Conservation (phyloP, 2,797 vertebrate species). For the Periophthalmus magnuspinnatus region DNA sequence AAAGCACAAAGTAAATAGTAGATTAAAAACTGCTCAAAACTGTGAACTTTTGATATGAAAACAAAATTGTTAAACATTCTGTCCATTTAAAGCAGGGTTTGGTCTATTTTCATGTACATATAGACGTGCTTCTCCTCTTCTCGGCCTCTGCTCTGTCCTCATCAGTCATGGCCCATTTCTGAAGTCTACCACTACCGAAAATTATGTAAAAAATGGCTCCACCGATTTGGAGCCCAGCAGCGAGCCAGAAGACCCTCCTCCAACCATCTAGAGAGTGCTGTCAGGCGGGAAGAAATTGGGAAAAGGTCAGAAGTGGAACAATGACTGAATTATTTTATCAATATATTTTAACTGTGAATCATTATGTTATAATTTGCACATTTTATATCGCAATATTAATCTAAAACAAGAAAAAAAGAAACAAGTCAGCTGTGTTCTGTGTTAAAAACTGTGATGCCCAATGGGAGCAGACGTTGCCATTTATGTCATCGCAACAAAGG, state of each 20-base stretch:
- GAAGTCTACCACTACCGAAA: slow-evolving; percentile 76
- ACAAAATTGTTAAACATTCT: neutral
- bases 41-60: neutral
- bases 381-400: too few relatives aligned
- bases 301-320: neutral
- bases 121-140: slow-evolving; percentile 23
- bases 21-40: neutral
- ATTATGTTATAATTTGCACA: too few relatives aligned
- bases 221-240: slow-evolving; percentile 64
- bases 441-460: too few relatives aligned
- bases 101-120: slow-evolving; percentile 18
- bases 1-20: neutral
- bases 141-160: slow-evolving; percentile 45
- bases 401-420: too few relatives aligned
- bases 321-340: neutral
- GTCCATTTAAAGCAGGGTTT: neutral
- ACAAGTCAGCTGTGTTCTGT: too few relatives aligned
- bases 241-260: slow-evolving; percentile 79
- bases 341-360: too few relatives aligned
- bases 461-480: too few relatives aligned
- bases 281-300: neutral
- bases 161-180: slow-evolving; percentile 76
- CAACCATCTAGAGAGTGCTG: slow-evolving; percentile 80
- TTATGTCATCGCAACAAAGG: too few relatives aligned
- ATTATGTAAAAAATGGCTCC: slow-evolving; percentile 72